Evolutionary conservation across 2,888 invertebrate species (phyloP), one percentile per base, ranked within the genome.

Genomic region (Agonopterix subpropinquella): DNA sequence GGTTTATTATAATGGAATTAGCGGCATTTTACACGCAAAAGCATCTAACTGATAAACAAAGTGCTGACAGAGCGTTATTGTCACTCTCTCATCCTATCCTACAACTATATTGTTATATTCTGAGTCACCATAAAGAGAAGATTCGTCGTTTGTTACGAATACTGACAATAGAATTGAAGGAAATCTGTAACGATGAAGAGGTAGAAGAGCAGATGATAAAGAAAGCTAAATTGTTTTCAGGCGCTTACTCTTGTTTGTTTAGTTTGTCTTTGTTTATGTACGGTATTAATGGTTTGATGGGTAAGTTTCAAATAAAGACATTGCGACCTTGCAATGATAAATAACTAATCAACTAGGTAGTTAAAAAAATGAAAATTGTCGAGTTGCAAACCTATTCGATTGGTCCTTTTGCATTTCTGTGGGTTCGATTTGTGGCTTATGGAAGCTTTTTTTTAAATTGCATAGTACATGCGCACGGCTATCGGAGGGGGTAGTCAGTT

Each of bases 201-300:
- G 61, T 78, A 4, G 80, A 83, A 43, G 53, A 48, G 44, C 50
- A 61, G 8, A 76, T 79, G 74, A 67, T 81, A 5, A 61, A 49
- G 35, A 71, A 58, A 43, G 55, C 64, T 0, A 54, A 55, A 37
- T 36, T 58, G 2, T 74, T 66, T 36, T 51, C 65, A 0, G 41
- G 49, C 1, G 60, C 65, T 0, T 62, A 70, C 37, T 4, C 62
- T 0, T 42, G 48, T 1, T 49, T 56, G 11, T 51, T 53, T 11
- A 41, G 47, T 37, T 11, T 46, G 1, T 48, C 63, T 1, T 41
- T 67, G 3, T 8, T 57, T 8, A 59, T 56, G n/a, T 71, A 66
- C 36, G 67, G 61, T 2, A 48, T 60, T 18, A 64, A 66, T 47
- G 67, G 61, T 3, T 39, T 39, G 10, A 39, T 39, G 10, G 10